phyloP scores from a whole-genome alignment of 2,113 vertebrate species.

The Notothenia coriiceps region DNA sequence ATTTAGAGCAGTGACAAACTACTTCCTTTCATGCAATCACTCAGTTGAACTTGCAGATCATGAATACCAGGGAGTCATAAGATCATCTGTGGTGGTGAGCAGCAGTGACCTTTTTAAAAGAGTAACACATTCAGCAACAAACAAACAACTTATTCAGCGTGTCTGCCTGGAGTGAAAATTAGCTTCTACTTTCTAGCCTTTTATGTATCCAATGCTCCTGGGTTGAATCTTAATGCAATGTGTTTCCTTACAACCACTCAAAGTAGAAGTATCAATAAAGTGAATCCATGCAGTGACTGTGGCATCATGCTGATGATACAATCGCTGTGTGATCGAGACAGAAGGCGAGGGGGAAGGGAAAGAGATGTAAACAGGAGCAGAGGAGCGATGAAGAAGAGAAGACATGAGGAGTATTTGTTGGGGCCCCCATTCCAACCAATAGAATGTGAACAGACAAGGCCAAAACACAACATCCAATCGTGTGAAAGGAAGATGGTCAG shows the following conservation, averaged over 20 bases:
- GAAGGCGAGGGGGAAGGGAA: constrained; percentile 3
- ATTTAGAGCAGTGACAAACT: not conserved
- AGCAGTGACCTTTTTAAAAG: not conserved
- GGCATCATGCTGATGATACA: constrained; percentile 36
- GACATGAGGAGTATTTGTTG: constrained; percentile 20
- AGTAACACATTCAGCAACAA: not conserved
- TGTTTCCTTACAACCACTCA: constrained; percentile 7
- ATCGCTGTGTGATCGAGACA: constrained; percentile 32
- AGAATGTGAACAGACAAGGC: constrained; percentile 32
- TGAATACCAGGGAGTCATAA: constrained; percentile 48
- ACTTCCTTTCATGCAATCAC: not conserved
- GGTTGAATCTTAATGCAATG: not conserved
- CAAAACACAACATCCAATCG: constrained; percentile 65
- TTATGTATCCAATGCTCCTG: not conserved
- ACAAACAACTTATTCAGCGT: not conserved
- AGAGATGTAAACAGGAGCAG: not conserved
- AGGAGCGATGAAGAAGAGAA: constrained; percentile 17
- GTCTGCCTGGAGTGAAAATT: not conserved
- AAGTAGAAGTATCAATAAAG: constrained; percentile 20
- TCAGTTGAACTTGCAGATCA: constrained; percentile 31
- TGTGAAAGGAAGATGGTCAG: constrained; percentile 48
- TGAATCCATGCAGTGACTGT: constrained; percentile 26
- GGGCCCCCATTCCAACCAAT: constrained; percentile 37
- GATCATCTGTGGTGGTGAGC: constrained; percentile 7
- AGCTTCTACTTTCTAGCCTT: not conserved